phyloP scores from a whole-genome alignment of 2,797 vertebrate genomes.

The Sternotherus odoratus region DNA sequence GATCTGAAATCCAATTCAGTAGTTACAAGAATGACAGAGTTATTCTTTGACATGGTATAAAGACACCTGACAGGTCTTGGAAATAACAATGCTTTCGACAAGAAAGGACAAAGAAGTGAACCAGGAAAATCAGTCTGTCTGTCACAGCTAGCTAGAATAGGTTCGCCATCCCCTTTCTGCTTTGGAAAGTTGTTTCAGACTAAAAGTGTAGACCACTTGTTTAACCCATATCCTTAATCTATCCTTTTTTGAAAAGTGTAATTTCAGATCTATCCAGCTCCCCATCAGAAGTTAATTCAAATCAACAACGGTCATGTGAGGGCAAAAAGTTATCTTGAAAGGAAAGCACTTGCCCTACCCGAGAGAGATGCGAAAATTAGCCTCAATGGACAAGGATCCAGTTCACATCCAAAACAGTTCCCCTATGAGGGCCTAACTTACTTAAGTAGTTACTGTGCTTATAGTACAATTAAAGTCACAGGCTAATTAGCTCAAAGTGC shows the following conservation, averaged over 20 bases:
- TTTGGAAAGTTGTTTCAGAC: neutral
- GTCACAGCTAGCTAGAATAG: neutral
- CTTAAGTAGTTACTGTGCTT: neutral
- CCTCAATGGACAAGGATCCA: slow-evolving; percentile 16
- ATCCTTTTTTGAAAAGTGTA: neutral
- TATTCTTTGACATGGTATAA: neutral
- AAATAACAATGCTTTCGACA: neutral
- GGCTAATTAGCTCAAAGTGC: neutral
- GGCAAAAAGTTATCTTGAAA: neutral
- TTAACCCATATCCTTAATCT: neutral
- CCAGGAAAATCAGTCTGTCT: neutral
- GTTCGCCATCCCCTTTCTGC: neutral
- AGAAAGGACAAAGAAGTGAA: neutral
- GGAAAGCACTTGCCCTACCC: slow-evolving; percentile 15
- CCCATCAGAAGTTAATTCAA: slow-evolving; percentile 15
- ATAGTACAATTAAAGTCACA: slow-evolving; percentile 1
- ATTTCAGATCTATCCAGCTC: slow-evolving; percentile 27
- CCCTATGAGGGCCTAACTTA: neutral
- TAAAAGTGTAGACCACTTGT: neutral
- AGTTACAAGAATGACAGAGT: neutral
- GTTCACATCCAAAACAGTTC: neutral
- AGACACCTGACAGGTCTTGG: neutral
- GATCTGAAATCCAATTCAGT: neutral
- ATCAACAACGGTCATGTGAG: slow-evolving; percentile 5
- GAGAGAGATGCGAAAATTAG: slow-evolving; percentile 5